phyloP scores from a whole-genome alignment of 2,113 vertebrate species.

The Mus pahari region DNA sequence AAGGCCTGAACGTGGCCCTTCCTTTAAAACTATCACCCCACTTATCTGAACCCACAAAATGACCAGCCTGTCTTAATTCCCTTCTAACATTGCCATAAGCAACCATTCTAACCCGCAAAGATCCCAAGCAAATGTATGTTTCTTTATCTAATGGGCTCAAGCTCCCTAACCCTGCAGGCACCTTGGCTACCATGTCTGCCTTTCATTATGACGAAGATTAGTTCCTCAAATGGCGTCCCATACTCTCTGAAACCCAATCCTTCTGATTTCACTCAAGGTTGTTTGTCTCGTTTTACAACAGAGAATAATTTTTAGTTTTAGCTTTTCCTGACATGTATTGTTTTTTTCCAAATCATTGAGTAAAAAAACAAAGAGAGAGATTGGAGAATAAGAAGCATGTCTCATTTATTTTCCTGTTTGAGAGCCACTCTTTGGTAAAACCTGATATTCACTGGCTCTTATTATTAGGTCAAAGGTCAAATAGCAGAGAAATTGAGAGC shows the following conservation, averaged over 20 bases:
- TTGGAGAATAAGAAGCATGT: background rate
- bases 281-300: background rate
- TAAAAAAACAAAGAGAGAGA: background rate
- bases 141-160: background rate
- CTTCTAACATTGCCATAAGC: background rate
- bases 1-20: background rate
- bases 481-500: background rate
- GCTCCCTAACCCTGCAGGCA: background rate
- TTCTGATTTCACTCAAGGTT: background rate
- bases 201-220: background rate
- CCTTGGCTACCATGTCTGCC: background rate
- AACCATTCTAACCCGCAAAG: background rate
- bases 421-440: conserved; percentile 2
- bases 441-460: background rate
- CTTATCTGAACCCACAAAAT: background rate
- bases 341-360: conserved; percentile 22
- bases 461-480: background rate
- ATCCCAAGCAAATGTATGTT: background rate
- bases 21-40: background rate
- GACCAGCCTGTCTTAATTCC: background rate
- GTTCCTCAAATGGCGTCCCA: background rate
- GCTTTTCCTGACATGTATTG: background rate
- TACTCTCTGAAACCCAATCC: background rate
- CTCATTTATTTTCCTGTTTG: conserved; percentile 17
- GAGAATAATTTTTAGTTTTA: background rate